Conservation (phyloP, 2,113 vertebrate genomes). For the Epinephelus lanceolatus region DNA sequence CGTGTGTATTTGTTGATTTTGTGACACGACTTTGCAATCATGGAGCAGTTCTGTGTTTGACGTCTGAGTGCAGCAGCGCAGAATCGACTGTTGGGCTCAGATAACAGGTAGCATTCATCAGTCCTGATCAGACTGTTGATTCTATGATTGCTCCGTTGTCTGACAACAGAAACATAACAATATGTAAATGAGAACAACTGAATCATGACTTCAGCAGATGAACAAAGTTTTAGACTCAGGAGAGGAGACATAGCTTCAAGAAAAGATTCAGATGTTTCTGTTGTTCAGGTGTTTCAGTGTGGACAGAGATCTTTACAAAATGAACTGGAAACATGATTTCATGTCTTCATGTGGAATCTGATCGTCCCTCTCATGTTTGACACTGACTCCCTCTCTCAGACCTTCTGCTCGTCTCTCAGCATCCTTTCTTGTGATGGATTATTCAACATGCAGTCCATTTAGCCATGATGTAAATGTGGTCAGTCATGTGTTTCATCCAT, state of each 20-base stretch:
- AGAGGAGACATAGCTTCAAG: background rate
- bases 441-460: conserved; percentile 39
- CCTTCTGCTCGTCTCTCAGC: background rate
- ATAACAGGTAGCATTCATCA: background rate
- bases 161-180: background rate
- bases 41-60: background rate
- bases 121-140: background rate
- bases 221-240: background rate
- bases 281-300: too few relatives aligned
- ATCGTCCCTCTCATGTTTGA: too few relatives aligned
- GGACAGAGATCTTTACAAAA: too few relatives aligned
- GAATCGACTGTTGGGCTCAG: background rate
- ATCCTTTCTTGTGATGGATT: conserved; percentile 30
- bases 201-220: background rate
- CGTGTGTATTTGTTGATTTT: background rate
- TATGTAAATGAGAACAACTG: background rate
- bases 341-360: too few relatives aligned
- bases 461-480: conserved; percentile 5
- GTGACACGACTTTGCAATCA: background rate
- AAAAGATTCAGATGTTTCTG: too few relatives aligned
- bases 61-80: background rate
- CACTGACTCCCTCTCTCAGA: background rate
- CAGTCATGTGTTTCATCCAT: conserved; percentile 8
- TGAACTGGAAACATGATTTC: too few relatives aligned
- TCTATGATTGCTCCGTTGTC: background rate